A percentile compares a stretch with the other conserved stretches of the same genome.
These are phyloP conservation scores for Chaetodon trifasciatus DNA, from an alignment of 2,797 vertebrate species.

Conservation along the genomic window DNA sequence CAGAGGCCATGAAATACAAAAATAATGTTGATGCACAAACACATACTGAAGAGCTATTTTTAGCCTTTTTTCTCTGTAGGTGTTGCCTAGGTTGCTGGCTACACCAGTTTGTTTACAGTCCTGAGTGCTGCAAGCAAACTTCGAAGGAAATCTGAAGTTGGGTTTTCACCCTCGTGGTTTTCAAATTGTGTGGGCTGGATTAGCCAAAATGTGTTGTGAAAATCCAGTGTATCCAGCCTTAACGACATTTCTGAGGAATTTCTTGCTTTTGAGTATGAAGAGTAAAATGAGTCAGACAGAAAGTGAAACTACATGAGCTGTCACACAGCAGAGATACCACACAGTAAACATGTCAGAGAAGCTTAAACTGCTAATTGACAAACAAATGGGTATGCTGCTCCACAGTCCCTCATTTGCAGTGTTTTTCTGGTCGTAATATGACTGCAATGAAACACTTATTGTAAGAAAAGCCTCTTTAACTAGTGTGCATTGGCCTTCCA, in stretches of 20 bases:
- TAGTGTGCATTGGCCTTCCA: not conserved
- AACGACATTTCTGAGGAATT: slow-evolving; percentile 22
- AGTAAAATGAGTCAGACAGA: slow-evolving; percentile 20
- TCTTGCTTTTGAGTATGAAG: not conserved
- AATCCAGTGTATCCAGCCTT: slow-evolving; percentile 10
- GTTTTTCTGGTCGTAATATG: not conserved
- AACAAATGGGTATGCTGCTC: slow-evolving; percentile 25
- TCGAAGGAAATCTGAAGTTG: slow-evolving; percentile 20
- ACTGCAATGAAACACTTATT: not conserved
- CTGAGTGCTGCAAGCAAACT: slow-evolving; percentile 1
- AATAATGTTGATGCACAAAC: not conserved
- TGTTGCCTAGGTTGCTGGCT: not conserved
- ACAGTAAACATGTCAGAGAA: not conserved
- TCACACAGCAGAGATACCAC: not conserved
- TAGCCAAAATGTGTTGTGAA: slow-evolving; percentile 3
- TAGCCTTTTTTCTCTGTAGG: not conserved
- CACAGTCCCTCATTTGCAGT: slow-evolving; percentile 19
- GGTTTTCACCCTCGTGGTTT: slow-evolving; percentile 19
- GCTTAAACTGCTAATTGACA: slow-evolving; percentile 25
- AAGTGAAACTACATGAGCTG: slow-evolving; percentile 28
- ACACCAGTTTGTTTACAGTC: slow-evolving; percentile 9
- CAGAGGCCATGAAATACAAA: not conserved
- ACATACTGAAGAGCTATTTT: not conserved
- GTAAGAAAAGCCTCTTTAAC: not conserved
- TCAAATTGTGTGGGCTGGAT: not conserved